Evolutionary conservation across 2,888 invertebrate genomes (phyloP).

Genomic region (Drosophila mimetica): DNA sequence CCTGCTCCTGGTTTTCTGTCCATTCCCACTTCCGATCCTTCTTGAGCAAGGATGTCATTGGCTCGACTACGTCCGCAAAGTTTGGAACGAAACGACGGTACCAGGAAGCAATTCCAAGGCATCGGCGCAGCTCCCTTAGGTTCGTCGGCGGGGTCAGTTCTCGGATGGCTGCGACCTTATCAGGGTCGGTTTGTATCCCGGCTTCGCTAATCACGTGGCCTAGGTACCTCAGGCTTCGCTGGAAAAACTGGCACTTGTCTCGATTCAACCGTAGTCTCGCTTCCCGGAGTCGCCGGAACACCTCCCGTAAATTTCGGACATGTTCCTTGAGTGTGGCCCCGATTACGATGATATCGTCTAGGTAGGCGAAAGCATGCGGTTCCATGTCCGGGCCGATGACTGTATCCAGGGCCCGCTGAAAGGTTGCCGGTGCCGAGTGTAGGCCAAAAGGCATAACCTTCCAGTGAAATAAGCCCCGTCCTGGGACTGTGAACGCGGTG

Average conservation of each 20-base stretch:
- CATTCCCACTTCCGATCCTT: neutral
- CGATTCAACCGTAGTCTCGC: too few relatives aligned
- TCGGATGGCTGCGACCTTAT: neutral
- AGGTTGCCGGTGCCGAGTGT: neutral
- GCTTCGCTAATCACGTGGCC: conserved; percentile 3
- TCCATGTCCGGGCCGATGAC: conserved; percentile 16
- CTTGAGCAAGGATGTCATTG: neutral
- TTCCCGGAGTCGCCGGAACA: too few relatives aligned
- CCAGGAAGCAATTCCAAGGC: neutral
- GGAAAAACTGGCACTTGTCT: too few relatives aligned
- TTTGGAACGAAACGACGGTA: neutral
- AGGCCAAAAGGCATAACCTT: too few relatives aligned
- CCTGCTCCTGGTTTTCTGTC: neutral
- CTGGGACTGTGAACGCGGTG: too few relatives aligned
- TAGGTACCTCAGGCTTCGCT: neutral
- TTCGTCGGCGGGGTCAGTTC: neutral
- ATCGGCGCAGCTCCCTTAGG: too few relatives aligned
- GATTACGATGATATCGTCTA: conserved; percentile 10
- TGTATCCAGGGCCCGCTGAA: neutral
- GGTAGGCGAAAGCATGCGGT: conserved; percentile 10
- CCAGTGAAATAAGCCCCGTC: too few relatives aligned
- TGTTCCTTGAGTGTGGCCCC: neutral
- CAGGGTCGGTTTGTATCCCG: neutral
- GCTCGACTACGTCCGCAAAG: neutral
- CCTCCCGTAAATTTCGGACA: neutral